These are phyloP conservation scores for Tenodera sinensis DNA, from an alignment of 2,888 invertebrate genomes.

Conservation along the genomic window DNA sequence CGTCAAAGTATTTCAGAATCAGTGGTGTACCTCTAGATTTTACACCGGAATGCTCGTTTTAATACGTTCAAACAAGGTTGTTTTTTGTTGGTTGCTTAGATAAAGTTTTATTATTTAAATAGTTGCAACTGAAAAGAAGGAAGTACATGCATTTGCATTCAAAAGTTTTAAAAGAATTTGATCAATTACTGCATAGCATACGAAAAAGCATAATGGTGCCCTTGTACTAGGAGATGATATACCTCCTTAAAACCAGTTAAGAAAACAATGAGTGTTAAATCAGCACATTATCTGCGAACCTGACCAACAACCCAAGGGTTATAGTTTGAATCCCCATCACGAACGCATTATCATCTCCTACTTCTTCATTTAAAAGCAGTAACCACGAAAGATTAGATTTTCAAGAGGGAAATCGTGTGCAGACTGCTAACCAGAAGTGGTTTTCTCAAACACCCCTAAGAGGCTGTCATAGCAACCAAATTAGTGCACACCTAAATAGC, in stretches of 20 bases:
- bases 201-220: too few relatives aligned
- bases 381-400: background rate
- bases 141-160: too few relatives aligned
- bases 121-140: too few relatives aligned
- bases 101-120: too few relatives aligned
- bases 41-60: too few relatives aligned
- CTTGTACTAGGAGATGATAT: too few relatives aligned
- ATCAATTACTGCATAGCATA: too few relatives aligned
- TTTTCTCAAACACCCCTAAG: background rate
- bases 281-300: background rate
- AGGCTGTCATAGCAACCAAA: background rate
- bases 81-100: too few relatives aligned
- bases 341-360: background rate
- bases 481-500: background rate
- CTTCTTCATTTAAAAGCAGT: background rate
- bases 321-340: background rate
- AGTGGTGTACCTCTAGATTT: too few relatives aligned
- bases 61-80: too few relatives aligned
- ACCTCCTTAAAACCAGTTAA: background rate
- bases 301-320: background rate
- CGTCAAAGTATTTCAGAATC: too few relatives aligned
- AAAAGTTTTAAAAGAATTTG: too few relatives aligned
- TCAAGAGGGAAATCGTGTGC: background rate
- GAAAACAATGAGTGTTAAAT: background rate
- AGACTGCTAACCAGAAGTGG: background rate